Conservation (phyloP, 2,797 vertebrate species). For the Babyrousa celebensis region DNA sequence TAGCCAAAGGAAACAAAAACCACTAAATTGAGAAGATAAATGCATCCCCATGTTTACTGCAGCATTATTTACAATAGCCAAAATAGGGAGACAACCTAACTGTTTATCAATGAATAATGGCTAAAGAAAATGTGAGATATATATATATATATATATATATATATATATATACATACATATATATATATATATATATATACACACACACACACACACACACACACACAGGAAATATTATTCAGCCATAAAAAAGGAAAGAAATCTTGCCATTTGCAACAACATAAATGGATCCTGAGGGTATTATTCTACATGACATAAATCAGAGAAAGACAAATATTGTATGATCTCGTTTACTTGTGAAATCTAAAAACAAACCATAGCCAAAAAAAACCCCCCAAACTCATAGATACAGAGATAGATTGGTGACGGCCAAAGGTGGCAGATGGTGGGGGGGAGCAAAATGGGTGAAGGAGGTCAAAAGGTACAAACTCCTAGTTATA, state of each 20-base stretch:
- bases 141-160: neutral
- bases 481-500: neutral
- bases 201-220: too few relatives aligned
- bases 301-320: neutral
- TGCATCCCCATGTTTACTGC: neutral
- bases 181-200: too few relatives aligned
- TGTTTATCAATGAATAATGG: neutral
- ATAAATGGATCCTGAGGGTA: too few relatives aligned
- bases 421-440: neutral
- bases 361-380: neutral
- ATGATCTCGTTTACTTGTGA: neutral
- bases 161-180: too few relatives aligned
- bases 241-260: neutral
- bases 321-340: neutral
- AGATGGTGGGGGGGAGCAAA: neutral
- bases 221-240: neutral
- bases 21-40: neutral
- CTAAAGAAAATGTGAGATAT: neutral
- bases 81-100: neutral
- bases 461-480: neutral
- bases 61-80: neutral
- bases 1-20: neutral
- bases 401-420: neutral
- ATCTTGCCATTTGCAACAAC: neutral
- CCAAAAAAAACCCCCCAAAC: rapidly evolving